Percentiles rank a stretch among this genome's conserved stretches.
Evolutionary conservation across 1,140 invertebrate genomes (phyloP).

Genomic region (Drepana arcuata): DNA sequence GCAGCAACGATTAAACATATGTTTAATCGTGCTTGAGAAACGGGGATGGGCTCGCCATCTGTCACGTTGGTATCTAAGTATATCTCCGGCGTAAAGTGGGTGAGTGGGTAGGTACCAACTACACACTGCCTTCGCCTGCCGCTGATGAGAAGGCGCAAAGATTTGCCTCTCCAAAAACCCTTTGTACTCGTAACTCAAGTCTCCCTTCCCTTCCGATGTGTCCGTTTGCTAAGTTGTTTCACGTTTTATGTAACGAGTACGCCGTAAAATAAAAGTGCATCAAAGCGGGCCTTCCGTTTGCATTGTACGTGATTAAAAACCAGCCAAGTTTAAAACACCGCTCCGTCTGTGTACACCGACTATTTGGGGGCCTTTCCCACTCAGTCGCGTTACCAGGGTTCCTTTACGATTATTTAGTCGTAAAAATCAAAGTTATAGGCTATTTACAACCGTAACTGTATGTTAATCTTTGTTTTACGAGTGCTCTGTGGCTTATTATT

Average conservation of each 20-base stretch:
- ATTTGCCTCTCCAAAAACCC: no score
- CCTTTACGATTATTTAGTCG: slow-evolving; percentile 72
- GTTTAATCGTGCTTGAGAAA: no score
- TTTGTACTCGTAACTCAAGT: no score
- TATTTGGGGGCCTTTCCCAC: slow-evolving; percentile 24
- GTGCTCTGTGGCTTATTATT: slow-evolving; percentile 64
- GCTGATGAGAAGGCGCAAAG: no score
- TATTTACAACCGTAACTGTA: slow-evolving; percentile 69
- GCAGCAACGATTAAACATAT: no score
- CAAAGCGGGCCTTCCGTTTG: slow-evolving; percentile 57
- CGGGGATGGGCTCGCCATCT: no score
- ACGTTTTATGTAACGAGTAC: slow-evolving; percentile 65
- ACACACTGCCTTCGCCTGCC: no score
- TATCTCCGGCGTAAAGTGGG: no score
- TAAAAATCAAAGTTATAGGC: slow-evolving; percentile 72
- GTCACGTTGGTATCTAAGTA: no score
- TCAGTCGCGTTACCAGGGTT: slow-evolving; percentile 41
- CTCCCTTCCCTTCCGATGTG: slow-evolving; percentile 34
- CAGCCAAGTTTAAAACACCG: slow-evolving; percentile 27
- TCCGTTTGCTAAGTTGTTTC: slow-evolving; percentile 62
- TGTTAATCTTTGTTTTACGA: slow-evolving; percentile 71
- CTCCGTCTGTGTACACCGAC: slow-evolving; percentile 4
- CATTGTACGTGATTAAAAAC: slow-evolving; percentile 57
- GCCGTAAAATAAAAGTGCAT: slow-evolving; percentile 71
- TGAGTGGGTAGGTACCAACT: no score